Conservation (phyloP, 1,140 invertebrate genomes). For the Drosophila mauritiana region DNA sequence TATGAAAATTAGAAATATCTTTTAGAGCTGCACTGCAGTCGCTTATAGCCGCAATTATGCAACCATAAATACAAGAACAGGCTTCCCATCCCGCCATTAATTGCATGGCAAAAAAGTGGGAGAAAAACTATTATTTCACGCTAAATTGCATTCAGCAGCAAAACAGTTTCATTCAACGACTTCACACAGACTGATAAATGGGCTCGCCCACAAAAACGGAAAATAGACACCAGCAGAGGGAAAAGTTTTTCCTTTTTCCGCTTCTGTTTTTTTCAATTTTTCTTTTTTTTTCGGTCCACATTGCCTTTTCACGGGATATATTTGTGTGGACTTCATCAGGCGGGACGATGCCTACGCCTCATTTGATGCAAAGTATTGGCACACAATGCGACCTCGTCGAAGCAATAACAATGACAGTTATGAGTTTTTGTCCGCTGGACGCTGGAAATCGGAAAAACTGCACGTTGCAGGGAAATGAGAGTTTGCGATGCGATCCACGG, state of each 20-base stretch:
- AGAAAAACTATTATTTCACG: slow-evolving; percentile 56
- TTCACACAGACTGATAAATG: slow-evolving; percentile 72
- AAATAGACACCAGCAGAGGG: slow-evolving; percentile 17
- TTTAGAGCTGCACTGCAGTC: background rate
- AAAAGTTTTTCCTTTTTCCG: slow-evolving; percentile 18
- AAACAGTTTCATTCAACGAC: slow-evolving; percentile 66
- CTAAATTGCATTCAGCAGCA: slow-evolving; percentile 67
- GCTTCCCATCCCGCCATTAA: slow-evolving; percentile 15
- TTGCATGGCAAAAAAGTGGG: slow-evolving; percentile 22
- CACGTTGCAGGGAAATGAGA: slow-evolving; percentile 39
- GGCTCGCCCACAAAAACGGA: slow-evolving; percentile 20
- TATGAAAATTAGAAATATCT: background rate
- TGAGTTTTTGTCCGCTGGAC: slow-evolving; percentile 44
- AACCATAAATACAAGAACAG: slow-evolving; percentile 22
- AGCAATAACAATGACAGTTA: slow-evolving; percentile 57
- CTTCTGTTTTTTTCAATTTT: too few species aligned
- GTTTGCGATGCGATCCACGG: slow-evolving; percentile 35
- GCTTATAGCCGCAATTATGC: slow-evolving; percentile 20
- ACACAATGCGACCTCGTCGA: slow-evolving; percentile 46
- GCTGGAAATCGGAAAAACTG: slow-evolving; percentile 2
- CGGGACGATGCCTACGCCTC: slow-evolving; percentile 46
- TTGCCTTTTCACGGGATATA: slow-evolving; percentile 24
- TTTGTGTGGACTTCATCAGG: slow-evolving; percentile 37
- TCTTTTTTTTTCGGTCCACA: background rate
- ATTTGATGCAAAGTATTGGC: slow-evolving; percentile 54